phyloP scores from a whole-genome alignment of 2,113 vertebrate species.

The Prionailurus bengalensis region DNA sequence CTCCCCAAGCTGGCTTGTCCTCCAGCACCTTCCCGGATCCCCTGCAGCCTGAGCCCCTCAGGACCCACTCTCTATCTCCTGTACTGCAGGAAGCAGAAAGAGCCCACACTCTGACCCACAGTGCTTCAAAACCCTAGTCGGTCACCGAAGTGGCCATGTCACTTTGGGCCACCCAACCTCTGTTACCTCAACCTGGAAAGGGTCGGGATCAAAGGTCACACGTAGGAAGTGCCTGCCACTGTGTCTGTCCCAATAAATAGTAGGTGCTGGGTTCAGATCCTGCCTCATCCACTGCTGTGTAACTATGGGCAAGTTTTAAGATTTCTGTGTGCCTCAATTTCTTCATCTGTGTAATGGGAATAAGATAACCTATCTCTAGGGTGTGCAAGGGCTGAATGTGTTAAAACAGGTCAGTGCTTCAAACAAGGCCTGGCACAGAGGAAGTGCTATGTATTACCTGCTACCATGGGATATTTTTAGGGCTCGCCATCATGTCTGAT shows the following conservation, averaged over 20 bases:
- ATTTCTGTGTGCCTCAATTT: background rate
- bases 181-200: background rate
- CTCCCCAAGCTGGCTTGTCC: background rate
- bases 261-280: background rate
- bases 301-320: background rate
- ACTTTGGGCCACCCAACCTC: background rate
- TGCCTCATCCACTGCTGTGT: background rate
- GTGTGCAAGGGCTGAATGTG: background rate
- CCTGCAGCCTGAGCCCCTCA: background rate
- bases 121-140: accelerated
- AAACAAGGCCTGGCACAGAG: background rate
- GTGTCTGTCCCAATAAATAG: background rate
- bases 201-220: background rate
- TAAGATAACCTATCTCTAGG: background rate
- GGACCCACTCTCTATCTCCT: background rate
- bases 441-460: background rate
- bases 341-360: background rate
- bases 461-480: background rate
- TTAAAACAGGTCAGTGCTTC: background rate
- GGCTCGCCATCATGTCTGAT: too few species aligned
- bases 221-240: background rate
- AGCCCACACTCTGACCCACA: background rate
- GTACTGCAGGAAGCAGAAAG: background rate
- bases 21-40: background rate
- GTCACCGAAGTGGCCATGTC: background rate